These are phyloP conservation scores for Limosa lapponica DNA, from an alignment of 2,797 vertebrate genomes.

Conservation along the genomic window DNA sequence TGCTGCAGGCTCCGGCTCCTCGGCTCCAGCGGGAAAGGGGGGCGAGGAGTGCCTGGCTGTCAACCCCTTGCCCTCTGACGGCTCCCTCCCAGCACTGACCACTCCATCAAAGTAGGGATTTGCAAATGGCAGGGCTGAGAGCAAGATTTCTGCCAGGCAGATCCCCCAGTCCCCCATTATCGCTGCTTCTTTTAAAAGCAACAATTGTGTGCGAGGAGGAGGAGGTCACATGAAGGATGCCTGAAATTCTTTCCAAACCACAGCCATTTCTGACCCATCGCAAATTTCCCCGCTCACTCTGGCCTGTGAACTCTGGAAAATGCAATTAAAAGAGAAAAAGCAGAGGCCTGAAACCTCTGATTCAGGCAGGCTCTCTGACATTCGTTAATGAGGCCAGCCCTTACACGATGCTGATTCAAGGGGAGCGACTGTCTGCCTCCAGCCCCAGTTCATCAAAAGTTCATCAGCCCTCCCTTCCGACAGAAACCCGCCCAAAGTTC, in stretches of 20 bases:
- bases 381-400: slow-evolving; percentile 52
- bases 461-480: slow-evolving; percentile 50
- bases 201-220: slow-evolving; percentile 57
- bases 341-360: slow-evolving; percentile 45
- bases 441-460: slow-evolving; percentile 54
- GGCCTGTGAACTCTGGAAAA: slow-evolving; percentile 64
- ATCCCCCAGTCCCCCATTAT: slow-evolving; percentile 54
- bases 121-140: not conserved
- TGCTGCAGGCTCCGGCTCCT: not conserved
- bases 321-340: slow-evolving; percentile 69
- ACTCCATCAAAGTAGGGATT: not conserved
- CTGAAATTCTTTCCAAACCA: slow-evolving; percentile 79
- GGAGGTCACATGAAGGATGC: slow-evolving; percentile 70
- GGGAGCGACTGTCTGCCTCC: slow-evolving; percentile 49
- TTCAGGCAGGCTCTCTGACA: slow-evolving; percentile 31
- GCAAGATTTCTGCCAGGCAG: slow-evolving; percentile 21
- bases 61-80: not conserved
- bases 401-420: slow-evolving; percentile 51
- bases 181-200: slow-evolving; percentile 56
- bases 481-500: not conserved
- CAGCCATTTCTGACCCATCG: slow-evolving; percentile 64
- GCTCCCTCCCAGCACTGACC: accelerated
- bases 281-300: slow-evolving; percentile 57
- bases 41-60: not conserved
- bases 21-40: accelerated